These are phyloP conservation scores for Synergus japonicus DNA, from an alignment of 2,888 invertebrate genomes.

Conservation along the genomic window DNA sequence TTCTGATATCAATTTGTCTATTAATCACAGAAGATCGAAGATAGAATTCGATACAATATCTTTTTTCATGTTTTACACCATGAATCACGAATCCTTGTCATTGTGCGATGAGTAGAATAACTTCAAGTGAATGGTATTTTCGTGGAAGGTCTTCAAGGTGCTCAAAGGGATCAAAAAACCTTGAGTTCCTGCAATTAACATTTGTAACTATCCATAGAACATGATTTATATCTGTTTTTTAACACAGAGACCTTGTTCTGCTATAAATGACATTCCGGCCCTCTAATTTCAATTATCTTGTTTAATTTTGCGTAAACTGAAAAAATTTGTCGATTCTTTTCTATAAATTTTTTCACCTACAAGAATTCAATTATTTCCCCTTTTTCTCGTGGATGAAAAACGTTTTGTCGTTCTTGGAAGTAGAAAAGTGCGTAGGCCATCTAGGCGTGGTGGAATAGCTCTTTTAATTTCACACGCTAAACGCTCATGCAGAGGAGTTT, in stretches of 20 bases:
- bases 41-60: background rate
- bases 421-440: constrained; percentile 69
- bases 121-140: background rate
- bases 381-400: background rate
- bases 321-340: background rate
- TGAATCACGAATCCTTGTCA: constrained; percentile 4
- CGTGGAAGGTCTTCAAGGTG: constrained; percentile 12
- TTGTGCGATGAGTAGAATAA: background rate
- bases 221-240: background rate
- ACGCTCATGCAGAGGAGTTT: constrained; percentile 38
- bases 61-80: background rate
- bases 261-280: background rate
- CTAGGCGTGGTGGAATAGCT: constrained; percentile 62
- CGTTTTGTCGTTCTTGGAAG: constrained; percentile 41
- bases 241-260: background rate
- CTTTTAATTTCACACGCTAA: constrained; percentile 40
- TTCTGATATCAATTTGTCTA: background rate
- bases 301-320: background rate
- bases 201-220: background rate
- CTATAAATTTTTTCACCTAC: background rate
- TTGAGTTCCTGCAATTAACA: background rate
- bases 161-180: background rate
- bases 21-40: background rate
- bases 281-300: background rate
- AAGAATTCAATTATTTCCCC: background rate